Conservation (phyloP, 1,140 invertebrate species). For the Lepidurus apus region DNA sequence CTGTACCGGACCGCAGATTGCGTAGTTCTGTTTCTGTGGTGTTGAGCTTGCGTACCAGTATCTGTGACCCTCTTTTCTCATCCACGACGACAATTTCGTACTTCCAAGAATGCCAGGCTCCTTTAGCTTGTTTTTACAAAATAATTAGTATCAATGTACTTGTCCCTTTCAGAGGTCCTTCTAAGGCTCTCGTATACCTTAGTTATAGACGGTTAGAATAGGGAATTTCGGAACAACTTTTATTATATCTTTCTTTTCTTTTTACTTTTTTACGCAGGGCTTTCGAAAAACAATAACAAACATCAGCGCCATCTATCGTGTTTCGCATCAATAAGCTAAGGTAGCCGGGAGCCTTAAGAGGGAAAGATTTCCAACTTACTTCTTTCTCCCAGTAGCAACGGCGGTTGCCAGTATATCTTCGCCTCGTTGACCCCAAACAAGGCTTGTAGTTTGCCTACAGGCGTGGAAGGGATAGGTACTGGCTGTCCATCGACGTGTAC, state of each 20-base stretch:
- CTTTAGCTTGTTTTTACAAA: not conserved
- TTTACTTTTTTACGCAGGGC: too few relatives aligned
- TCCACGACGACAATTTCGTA: not conserved
- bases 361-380: conserved; percentile 47
- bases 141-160: not conserved
- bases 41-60: not conserved
- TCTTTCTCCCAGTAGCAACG: conserved; percentile 67
- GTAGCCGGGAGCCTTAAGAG: not conserved
- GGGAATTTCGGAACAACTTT: too few relatives aligned
- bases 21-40: not conserved
- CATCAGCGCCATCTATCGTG: not conserved
- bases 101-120: not conserved
- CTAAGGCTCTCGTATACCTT: too few relatives aligned
- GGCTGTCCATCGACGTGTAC: conserved; percentile 63
- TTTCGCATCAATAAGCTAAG: conserved; percentile 1
- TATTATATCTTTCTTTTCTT: too few relatives aligned
- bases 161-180: not conserved
- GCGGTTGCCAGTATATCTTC: conserved; percentile 70
- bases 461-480: conserved; percentile 66
- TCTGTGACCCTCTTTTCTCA: not conserved
- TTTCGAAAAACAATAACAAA: too few relatives aligned
- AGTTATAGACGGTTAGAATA: too few relatives aligned
- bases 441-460: conserved; percentile 67
- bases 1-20: not conserved
- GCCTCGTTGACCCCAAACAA: conserved; percentile 67